phyloP scores from a whole-genome alignment of 2,113 vertebrate genomes.

The Amphilophus citrinellus region DNA sequence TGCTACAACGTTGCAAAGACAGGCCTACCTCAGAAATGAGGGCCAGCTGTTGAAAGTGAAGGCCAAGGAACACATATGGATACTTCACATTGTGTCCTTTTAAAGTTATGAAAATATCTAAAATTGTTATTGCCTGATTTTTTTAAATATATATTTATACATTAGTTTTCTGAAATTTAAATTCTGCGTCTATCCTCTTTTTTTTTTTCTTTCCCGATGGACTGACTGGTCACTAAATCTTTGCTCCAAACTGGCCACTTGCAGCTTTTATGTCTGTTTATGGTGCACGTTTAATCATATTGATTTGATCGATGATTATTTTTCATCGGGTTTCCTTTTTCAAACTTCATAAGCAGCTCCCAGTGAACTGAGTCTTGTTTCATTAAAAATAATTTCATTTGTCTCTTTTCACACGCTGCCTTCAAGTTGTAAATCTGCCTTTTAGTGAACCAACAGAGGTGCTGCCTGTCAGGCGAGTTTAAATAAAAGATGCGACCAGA shows the following conservation, averaged over 20 bases:
- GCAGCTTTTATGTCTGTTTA: background rate
- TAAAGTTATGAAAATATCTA: slow-evolving; percentile 15
- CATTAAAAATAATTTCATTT: background rate
- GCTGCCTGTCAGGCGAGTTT: slow-evolving; percentile 50
- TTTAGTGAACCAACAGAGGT: background rate
- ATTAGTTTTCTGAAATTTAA: no score
- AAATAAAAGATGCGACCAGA: slow-evolving; percentile 39
- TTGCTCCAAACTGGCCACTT: background rate
- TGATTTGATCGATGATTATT: background rate
- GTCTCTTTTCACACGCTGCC: slow-evolving; percentile 16
- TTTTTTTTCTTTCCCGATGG: no score
- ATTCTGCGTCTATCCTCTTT: no score
- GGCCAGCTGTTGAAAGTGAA: slow-evolving; percentile 65
- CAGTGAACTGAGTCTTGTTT: background rate
- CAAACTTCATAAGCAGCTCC: background rate
- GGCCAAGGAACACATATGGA: slow-evolving; percentile 32
- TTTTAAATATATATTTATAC: no score
- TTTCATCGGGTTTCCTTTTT: background rate
- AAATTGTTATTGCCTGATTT: background rate
- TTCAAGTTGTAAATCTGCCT: slow-evolving; percentile 21
- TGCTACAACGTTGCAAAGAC: slow-evolving; percentile 61
- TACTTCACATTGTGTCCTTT: slow-evolving; percentile 17
- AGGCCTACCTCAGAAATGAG: slow-evolving; percentile 50
- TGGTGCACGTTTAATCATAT: background rate
- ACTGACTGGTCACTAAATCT: background rate